These are phyloP conservation scores for Sicus ferrugineus DNA, from an alignment of 2,888 invertebrate species.

Conservation along the genomic window DNA sequence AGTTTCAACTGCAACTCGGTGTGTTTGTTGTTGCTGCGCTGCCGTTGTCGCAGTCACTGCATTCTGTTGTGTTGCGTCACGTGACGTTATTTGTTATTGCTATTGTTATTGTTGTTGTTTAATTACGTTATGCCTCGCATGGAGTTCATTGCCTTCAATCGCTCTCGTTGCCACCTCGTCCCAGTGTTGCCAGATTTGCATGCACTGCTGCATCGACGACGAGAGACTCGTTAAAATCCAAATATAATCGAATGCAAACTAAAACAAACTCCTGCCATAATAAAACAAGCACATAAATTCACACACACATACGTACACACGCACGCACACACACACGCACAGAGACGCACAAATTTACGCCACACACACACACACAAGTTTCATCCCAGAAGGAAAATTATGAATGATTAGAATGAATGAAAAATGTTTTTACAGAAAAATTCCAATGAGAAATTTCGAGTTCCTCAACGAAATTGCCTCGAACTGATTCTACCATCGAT, in stretches of 20 bases:
- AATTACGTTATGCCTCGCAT: conserved; percentile 1
- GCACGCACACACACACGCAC: too few species aligned
- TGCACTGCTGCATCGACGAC: conserved; percentile 18
- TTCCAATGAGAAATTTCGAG: too few species aligned
- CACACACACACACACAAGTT: too few species aligned
- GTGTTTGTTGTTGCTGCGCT: background rate
- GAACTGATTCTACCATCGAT: too few species aligned
- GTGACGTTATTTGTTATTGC: conserved; percentile 24
- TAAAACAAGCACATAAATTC: conserved; percentile 15
- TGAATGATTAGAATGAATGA: too few species aligned
- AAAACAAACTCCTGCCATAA: conserved; percentile 37
- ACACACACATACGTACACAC: conserved; percentile 2
- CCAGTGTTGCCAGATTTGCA: conserved; percentile 19
- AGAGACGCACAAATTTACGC: too few species aligned
- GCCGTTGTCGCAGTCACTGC: conserved; percentile 30
- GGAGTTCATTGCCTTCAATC: conserved; percentile 34
- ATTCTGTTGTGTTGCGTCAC: conserved; percentile 7
- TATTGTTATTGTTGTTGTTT: conserved; percentile 1
- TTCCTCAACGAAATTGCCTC: too few species aligned
- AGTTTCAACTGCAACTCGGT: background rate
- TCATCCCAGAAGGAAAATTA: too few species aligned
- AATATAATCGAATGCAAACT: conserved; percentile 35
- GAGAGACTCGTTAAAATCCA: conserved; percentile 31
- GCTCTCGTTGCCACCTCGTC: conserved; percentile 21
- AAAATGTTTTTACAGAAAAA: too few species aligned